Percentiles rank a stretch among this genome's conserved stretches.
phyloP scores from a whole-genome alignment of 2,797 vertebrate genomes.

The Halcyon smyrnensis region DNA sequence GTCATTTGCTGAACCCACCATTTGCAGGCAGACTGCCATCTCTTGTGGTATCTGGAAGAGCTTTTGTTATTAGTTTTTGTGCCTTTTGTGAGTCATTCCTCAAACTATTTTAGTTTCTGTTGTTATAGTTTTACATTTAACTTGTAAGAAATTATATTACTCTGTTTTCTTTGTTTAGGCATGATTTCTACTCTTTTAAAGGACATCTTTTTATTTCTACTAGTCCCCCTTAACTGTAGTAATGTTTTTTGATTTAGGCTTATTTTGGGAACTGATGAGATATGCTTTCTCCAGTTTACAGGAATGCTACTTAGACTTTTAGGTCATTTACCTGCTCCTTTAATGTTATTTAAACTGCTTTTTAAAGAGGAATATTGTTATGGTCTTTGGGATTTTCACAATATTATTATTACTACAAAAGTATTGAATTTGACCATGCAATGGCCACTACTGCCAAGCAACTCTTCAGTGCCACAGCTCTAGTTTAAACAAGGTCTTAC shows the following conservation, averaged over 20 bases:
- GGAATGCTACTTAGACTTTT: background rate
- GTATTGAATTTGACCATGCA: background rate
- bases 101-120: background rate
- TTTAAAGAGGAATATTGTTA: background rate
- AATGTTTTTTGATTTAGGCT: rapidly evolving
- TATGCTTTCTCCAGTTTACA: background rate
- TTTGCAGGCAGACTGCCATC: background rate
- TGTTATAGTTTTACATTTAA: background rate
- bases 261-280: background rate
- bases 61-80: background rate
- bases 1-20: background rate
- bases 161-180: background rate
- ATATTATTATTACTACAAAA: background rate
- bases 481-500: background rate
- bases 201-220: background rate
- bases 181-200: background rate
- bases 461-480: background rate
- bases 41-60: background rate
- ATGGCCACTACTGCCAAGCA: background rate
- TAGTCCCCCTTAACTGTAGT: background rate
- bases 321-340: background rate
- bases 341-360: background rate
- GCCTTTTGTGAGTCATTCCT: background rate
- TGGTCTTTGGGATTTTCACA: background rate
- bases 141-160: background rate